A percentile compares a stretch with the other conserved stretches of the same genome.
These are phyloP conservation scores for Andricus grossulariae DNA, from an alignment of 1,140 invertebrate genomes.

Conservation along the genomic window DNA sequence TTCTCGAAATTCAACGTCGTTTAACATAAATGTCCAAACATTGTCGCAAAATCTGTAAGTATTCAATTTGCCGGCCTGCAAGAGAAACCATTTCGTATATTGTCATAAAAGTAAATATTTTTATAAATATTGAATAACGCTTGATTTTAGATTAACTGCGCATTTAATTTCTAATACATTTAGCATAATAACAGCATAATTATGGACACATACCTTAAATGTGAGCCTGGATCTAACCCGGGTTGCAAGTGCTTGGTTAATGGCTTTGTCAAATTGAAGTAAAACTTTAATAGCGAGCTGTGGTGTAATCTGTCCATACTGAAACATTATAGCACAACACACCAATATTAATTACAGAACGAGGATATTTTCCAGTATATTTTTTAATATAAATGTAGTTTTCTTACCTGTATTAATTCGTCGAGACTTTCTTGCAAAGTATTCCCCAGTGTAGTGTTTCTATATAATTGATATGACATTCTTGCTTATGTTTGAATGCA, in stretches of 20 bases:
- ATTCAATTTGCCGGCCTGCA: conserved; percentile 94
- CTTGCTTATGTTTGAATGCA: conserved; percentile 36
- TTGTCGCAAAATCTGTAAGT: conserved; percentile 99
- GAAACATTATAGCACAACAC: conserved; percentile 72
- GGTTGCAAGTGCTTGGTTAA: conserved; percentile 95
- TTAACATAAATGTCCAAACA: conserved; percentile 99
- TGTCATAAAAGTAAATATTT: no score
- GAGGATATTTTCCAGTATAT: conserved; percentile 33
- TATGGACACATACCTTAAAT: conserved; percentile 83
- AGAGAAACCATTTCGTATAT: conserved; percentile 44
- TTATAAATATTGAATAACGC: no score
- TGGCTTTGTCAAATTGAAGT: conserved; percentile 97
- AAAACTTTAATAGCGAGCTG: conserved; percentile 94
- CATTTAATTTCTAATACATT: no score
- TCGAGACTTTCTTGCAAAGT: conserved; percentile 97
- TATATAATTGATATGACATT: conserved; percentile 97
- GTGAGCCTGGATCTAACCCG: conserved; percentile 94
- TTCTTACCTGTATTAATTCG: conserved; percentile 88
- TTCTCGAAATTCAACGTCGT: conserved; percentile 98
- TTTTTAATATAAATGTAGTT: conserved; percentile 25
- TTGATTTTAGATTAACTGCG: no score
- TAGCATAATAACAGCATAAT: no score
- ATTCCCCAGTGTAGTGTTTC: conserved; percentile 97
- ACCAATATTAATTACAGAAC: neutral
- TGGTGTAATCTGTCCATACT: conserved; percentile 97